Base-by-base conservation (phyloP, 2,113 vertebrate species). In the Sceloporus undulatus region DNA sequence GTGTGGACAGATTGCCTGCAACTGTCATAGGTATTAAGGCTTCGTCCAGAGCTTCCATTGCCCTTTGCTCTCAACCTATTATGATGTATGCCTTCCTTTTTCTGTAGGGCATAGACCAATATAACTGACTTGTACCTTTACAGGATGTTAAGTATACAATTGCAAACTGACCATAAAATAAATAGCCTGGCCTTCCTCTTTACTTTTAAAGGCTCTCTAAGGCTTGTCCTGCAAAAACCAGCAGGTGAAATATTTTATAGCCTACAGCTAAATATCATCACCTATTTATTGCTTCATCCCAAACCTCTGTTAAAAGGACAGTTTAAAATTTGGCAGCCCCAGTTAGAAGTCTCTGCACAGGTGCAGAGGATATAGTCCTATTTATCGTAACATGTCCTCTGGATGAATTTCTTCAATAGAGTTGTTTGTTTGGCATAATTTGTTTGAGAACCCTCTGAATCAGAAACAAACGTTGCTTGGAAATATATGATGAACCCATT, bases 401-500 rank as follows among this genome's bases (percentile, higher is more conserved):
- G 16, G 21, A 59, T 52, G 8, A 34, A 59, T 34, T 62, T 34
- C 25, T 52, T 56, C 3, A 42, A 23, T 75, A 65, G 21, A 18
- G 34, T 25, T 71, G 77, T 48, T 79, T 83, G 14, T 38, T 74
- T 10, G 18, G 34, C 4, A 38, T 59, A 66, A 34, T 13, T 76
- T 54, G n/a, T 76, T 52, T 54, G 27, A 86, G 19, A 86, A 14
- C 59, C 9, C 52, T 65, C 38, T 19, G 62, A 66, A 68, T 86
- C 56, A 82, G 71, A 76, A 81, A 52, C 19, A 76, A 87, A 73
- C 59, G 19, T n/a, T 2, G 9, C 14, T 76, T 76, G 42, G 23
- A 88, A 88, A 77, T 54, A 54, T 34, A 40, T 52, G 42, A 52
- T 78, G 59, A 78, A 78, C 70, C 59, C 56, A 83, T 76, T 77